Conservation (phyloP, 2,113 vertebrate genomes). For the Saccopteryx leptura region DNA sequence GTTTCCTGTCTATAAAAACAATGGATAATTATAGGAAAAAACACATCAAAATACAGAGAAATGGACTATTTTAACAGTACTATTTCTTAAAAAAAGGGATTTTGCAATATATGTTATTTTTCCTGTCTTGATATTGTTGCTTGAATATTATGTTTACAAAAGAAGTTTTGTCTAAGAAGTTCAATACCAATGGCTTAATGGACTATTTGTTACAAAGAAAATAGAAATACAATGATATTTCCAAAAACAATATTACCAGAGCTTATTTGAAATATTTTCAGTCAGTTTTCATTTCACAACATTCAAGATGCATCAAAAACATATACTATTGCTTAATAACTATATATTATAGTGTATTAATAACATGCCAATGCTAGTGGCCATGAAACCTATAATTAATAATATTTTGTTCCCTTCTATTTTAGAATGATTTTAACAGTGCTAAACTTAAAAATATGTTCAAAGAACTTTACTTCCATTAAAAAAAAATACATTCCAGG, state of each 20-base stretch:
- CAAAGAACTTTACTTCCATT: neutral
- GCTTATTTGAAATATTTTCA: neutral
- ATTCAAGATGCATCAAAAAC: neutral
- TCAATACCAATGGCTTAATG: conserved; percentile 1
- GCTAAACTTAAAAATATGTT: neutral
- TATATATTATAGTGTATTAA: neutral
- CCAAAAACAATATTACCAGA: neutral
- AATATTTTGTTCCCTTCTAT: neutral
- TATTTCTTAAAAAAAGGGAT: conserved; percentile 35
- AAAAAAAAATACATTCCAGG: neutral
- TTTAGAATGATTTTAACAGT: neutral
- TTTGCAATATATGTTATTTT: neutral
- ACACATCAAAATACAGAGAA: conserved; percentile 33
- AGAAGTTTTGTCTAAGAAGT: neutral
- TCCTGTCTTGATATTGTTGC: neutral
- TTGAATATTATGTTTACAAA: conserved; percentile 42
- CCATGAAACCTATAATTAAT: neutral
- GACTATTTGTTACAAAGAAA: conserved; percentile 41
- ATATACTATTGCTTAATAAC: neutral
- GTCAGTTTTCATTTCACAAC: neutral
- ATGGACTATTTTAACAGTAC: neutral
- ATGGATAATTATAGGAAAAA: conserved; percentile 17
- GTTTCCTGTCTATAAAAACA: conserved; percentile 9
- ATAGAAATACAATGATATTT: neutral
- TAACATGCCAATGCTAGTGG: neutral